These are phyloP conservation scores for Ecliptopera silaceata DNA, from an alignment of 2,888 invertebrate genomes.

Conservation along the genomic window DNA sequence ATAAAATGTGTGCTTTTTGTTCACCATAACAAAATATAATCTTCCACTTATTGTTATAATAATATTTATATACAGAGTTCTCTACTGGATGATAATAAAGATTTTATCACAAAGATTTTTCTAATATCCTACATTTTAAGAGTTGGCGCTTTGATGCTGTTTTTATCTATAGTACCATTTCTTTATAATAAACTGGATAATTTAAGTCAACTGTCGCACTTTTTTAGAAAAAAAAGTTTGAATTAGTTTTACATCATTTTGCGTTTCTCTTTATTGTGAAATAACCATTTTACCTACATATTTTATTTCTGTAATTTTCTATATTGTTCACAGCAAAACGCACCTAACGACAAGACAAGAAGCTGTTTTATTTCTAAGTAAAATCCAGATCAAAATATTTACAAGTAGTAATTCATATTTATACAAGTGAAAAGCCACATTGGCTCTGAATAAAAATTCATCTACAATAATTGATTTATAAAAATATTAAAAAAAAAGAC, in stretches of 20 bases:
- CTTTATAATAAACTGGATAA: neutral
- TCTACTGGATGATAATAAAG: constrained; percentile 70
- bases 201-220: neutral
- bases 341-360: constrained; percentile 54
- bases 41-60: constrained; percentile 65
- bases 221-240: constrained; percentile 2
- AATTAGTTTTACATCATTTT: constrained; percentile 6
- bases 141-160: constrained; percentile 54
- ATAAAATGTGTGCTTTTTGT: constrained; percentile 62
- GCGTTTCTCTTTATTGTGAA: constrained; percentile 7
- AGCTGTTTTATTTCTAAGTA: constrained; percentile 52
- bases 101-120: constrained; percentile 76
- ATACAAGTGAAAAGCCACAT: constrained; percentile 42
- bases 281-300: no score
- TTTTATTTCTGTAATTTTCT: constrained; percentile 24
- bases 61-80: constrained; percentile 67
- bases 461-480: constrained; percentile 59
- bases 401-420: constrained; percentile 54
- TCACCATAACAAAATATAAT: constrained; percentile 77
- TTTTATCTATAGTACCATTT: constrained; percentile 1
- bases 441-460: constrained; percentile 48
- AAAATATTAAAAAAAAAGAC: constrained; percentile 45
- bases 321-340: constrained; percentile 51
- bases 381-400: constrained; percentile 73
- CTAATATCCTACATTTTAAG: constrained; percentile 61